Conservation (phyloP, 2,888 invertebrate species). For the Apotomis turbidana region DNA sequence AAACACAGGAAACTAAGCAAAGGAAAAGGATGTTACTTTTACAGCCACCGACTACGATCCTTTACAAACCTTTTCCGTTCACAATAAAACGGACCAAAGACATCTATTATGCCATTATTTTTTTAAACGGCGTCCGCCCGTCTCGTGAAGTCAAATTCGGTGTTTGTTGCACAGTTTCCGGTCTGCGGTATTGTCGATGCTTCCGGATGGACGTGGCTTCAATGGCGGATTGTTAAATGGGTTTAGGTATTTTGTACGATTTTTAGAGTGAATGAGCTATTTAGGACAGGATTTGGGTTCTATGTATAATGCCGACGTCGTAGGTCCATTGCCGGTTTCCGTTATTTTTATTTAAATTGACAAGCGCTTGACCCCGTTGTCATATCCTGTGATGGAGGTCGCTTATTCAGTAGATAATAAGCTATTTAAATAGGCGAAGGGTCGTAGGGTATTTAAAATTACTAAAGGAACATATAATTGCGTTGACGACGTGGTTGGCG, state of each 20-base stretch:
- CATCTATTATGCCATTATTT: slow-evolving; percentile 33
- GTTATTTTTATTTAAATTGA: no score
- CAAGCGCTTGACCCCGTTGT: no score
- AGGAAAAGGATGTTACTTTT: slow-evolving; percentile 25
- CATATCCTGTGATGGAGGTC: no score
- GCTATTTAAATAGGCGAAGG: no score
- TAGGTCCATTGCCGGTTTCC: not conserved
- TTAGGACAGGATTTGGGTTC: slow-evolving; percentile 1
- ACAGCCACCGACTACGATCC: slow-evolving; percentile 33
- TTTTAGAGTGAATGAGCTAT: slow-evolving; percentile 13
- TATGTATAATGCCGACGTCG: not conserved
- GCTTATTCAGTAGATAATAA: no score
- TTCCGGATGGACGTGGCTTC: slow-evolving; percentile 20
- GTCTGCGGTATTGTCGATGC: slow-evolving; percentile 29
- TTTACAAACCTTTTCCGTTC: slow-evolving; percentile 69
- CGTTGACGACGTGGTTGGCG: no score
- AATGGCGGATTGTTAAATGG: slow-evolving; percentile 14
- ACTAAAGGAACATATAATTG: no score
- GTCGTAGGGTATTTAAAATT: no score
- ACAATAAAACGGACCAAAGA: slow-evolving; percentile 41
- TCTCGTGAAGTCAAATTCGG: slow-evolving; percentile 46
- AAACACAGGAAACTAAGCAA: slow-evolving; percentile 17
- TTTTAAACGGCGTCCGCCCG: slow-evolving; percentile 34
- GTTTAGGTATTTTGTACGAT: slow-evolving; percentile 2
- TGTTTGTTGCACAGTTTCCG: slow-evolving; percentile 42